Evolutionary conservation across 2,888 invertebrate species (phyloP).

Genomic region (Drosophila anceps): DNA sequence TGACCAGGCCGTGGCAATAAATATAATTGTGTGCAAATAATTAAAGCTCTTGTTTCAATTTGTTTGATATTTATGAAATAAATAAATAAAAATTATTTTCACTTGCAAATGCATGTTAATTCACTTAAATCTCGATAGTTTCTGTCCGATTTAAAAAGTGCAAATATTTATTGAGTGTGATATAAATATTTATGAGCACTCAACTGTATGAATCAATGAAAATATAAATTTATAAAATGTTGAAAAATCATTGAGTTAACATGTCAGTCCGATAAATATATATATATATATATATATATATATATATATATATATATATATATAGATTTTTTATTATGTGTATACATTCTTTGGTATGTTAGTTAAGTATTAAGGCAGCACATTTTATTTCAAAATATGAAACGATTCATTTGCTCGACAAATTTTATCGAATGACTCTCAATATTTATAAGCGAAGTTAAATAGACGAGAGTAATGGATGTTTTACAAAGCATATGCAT

Average conservation of each 20-base stretch:
- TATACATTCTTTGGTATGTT: too few relatives aligned
- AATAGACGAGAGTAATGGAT: too few relatives aligned
- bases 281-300: too few relatives aligned
- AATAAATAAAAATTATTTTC: conserved; percentile 6
- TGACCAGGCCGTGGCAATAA: background rate
- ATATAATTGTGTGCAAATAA: conserved; percentile 2
- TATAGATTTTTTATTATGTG: background rate
- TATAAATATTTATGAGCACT: conserved; percentile 16
- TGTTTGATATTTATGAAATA: conserved; percentile 3
- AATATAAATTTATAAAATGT: background rate
- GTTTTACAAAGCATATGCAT: too few relatives aligned
- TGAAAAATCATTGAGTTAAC: background rate
- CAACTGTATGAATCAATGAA: background rate
- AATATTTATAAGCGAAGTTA: too few relatives aligned
- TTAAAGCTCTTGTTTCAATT: background rate
- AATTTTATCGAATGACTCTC: too few relatives aligned
- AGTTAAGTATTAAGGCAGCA: too few relatives aligned
- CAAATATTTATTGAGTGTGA: conserved; percentile 10
- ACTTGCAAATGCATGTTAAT: conserved; percentile 3
- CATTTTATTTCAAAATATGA: too few relatives aligned
- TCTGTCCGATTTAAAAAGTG: background rate
- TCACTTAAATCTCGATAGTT: background rate
- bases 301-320: too few relatives aligned
- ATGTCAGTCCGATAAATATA: background rate
- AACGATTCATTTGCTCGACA: too few relatives aligned